Percentiles rank a stretch among this genome's conserved stretches.
These are phyloP conservation scores for Indicator maculatus DNA, from an alignment of 2,113 vertebrate genomes.

Conservation along the genomic window DNA sequence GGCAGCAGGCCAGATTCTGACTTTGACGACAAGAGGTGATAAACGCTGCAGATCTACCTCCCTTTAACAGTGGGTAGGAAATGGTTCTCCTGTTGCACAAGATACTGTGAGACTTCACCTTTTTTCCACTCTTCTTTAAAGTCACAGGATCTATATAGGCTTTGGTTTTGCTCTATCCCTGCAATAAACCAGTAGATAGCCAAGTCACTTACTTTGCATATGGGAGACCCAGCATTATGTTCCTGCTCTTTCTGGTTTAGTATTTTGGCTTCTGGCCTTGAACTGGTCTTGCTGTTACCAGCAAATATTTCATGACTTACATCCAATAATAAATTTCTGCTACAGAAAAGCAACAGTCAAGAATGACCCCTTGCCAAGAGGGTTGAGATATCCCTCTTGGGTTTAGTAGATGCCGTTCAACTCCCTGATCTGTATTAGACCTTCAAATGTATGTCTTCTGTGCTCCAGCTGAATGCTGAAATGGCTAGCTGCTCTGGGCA, in stretches of 20 bases:
- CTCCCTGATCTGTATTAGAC: neutral
- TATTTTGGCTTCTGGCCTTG: neutral
- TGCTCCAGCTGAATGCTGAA: neutral
- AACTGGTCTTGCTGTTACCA: neutral
- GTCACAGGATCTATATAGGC: neutral
- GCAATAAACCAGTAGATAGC: neutral
- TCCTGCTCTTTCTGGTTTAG: neutral
- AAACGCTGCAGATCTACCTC: neutral
- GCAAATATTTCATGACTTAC: neutral
- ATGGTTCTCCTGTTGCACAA: constrained; percentile 24
- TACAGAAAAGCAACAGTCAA: neutral
- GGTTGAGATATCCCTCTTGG: neutral
- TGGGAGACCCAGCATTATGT: neutral
- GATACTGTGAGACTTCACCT: neutral
- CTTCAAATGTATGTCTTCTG: neutral
- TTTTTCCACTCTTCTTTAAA: neutral
- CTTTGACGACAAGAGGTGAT: constrained; percentile 61
- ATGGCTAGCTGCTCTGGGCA: neutral
- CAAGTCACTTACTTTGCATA: neutral
- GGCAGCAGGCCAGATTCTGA: constrained; percentile 41
- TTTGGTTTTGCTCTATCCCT: neutral
- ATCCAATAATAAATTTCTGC: neutral
- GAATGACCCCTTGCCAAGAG: neutral
- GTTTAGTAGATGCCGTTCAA: constrained; percentile 15
- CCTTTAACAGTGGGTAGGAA: neutral